Conservation (phyloP, 2,113 vertebrate species). For the Notothenia rossii region DNA sequence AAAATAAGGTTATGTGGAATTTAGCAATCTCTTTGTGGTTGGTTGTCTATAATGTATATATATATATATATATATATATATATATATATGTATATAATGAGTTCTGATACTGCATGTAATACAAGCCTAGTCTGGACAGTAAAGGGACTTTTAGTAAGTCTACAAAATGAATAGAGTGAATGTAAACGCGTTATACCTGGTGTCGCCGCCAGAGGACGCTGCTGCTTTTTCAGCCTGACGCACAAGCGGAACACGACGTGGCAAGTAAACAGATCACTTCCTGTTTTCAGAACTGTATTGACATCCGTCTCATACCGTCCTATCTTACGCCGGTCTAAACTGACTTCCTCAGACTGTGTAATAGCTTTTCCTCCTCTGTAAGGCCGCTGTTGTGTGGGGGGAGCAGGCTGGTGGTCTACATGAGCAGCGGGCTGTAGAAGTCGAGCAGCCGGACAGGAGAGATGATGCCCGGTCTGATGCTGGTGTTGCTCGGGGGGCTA, state of each 20-base stretch:
- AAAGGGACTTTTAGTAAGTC: not conserved
- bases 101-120: too few species aligned
- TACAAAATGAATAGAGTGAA: not conserved
- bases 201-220: conserved; percentile 17
- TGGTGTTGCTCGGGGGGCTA: conserved; percentile 77
- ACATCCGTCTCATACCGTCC: conserved; percentile 29
- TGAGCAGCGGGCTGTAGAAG: conserved; percentile 49
- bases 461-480: conserved; percentile 65
- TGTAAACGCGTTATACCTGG: too few species aligned
- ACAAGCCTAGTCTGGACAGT: too few species aligned
- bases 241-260: conserved; percentile 78
- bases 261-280: conserved; percentile 69
- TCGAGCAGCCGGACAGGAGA: conserved; percentile 56
- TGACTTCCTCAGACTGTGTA: not conserved
- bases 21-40: not conserved
- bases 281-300: conserved; percentile 56
- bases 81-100: too few species aligned
- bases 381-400: not conserved
- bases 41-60: too few species aligned
- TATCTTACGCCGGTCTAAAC: conserved; percentile 11
- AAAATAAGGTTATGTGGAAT: not conserved
- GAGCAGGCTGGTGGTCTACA: not conserved
- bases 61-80: too few species aligned
- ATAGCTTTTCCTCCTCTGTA: too few species aligned
- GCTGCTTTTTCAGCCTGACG: not conserved